Evolutionary conservation across 2,888 invertebrate species (phyloP).

Genomic region (Alviniconcha strummeri): DNA sequence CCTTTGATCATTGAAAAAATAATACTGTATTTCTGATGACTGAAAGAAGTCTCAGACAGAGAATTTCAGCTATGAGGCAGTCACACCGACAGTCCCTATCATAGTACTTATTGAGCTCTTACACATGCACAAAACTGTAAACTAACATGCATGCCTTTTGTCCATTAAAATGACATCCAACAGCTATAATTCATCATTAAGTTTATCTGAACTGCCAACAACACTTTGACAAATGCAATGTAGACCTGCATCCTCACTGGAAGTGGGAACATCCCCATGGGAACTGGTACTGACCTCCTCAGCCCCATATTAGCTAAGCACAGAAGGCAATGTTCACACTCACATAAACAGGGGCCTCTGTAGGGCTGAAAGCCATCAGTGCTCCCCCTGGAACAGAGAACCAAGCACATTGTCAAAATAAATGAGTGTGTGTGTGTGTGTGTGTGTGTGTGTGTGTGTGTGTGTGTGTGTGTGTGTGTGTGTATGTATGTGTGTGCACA

Average conservation of each 20-base stretch:
- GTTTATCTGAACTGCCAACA: too few relatives aligned
- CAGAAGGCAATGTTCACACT: constrained; percentile 42
- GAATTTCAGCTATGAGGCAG: not conserved
- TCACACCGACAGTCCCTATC: too few relatives aligned
- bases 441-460: not conserved
- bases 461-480: not conserved
- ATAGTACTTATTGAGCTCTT: too few relatives aligned
- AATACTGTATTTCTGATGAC: too few relatives aligned
- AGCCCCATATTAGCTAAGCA: not conserved
- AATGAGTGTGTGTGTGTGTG: not conserved
- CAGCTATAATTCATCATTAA: too few relatives aligned
- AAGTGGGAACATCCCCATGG: too few relatives aligned
- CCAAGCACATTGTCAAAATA: not conserved
- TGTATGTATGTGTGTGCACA: not conserved
- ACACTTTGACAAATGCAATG: too few relatives aligned
- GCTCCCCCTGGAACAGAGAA: constrained; percentile 37
- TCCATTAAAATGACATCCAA: not conserved
- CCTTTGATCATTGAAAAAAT: too few relatives aligned
- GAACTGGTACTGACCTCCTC: too few relatives aligned
- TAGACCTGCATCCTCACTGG: too few relatives aligned
- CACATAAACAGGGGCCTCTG: constrained; percentile 63
- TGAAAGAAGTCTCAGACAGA: not conserved
- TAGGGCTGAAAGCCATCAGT: constrained; percentile 61
- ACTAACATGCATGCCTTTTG: not conserved
- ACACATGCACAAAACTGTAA: not conserved